Conservation (phyloP, 2,113 vertebrate species). For the Haliaeetus leucogaster region DNA sequence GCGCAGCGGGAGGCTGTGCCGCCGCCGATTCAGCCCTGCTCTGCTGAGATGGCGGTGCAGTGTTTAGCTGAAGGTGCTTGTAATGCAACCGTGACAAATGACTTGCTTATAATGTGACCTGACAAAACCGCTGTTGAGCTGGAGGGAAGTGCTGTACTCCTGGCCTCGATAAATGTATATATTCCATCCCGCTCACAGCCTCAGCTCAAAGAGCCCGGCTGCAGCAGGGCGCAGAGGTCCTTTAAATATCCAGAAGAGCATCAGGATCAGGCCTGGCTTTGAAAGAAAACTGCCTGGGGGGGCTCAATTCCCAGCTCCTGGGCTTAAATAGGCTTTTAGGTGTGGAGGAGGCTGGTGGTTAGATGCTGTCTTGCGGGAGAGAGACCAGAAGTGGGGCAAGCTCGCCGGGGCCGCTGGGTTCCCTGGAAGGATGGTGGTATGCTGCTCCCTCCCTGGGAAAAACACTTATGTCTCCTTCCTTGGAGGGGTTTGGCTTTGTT, state of each 20-base stretch:
- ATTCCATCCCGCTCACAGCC: not conserved
- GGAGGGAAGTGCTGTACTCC: not conserved
- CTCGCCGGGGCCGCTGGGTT: not conserved
- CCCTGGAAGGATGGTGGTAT: not conserved
- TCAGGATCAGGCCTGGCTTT: not conserved
- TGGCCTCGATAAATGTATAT: not conserved
- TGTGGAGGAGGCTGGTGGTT: not conserved
- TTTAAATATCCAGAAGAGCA: not conserved
- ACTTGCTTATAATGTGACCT: not conserved
- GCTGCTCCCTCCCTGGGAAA: not conserved
- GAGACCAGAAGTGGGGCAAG: not conserved
- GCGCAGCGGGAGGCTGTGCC: not conserved
- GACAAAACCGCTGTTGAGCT: not conserved
- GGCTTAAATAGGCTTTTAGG: not conserved
- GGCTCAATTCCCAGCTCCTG: not conserved
- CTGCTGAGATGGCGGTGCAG: not conserved
- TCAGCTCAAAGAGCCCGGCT: not conserved
- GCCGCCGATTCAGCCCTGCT: not conserved
- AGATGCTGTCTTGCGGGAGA: not conserved
- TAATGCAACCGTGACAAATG: not conserved
- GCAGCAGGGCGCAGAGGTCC: not conserved
- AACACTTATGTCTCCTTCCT: not conserved
- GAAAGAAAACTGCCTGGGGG: not conserved
- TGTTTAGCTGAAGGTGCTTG: not conserved
- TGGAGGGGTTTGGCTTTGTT: not conserved